Evolutionary conservation across 1,140 invertebrate genomes (phyloP), one percentile per base, ranked within the genome.

Genomic region (Drosophila miranda): DNA sequence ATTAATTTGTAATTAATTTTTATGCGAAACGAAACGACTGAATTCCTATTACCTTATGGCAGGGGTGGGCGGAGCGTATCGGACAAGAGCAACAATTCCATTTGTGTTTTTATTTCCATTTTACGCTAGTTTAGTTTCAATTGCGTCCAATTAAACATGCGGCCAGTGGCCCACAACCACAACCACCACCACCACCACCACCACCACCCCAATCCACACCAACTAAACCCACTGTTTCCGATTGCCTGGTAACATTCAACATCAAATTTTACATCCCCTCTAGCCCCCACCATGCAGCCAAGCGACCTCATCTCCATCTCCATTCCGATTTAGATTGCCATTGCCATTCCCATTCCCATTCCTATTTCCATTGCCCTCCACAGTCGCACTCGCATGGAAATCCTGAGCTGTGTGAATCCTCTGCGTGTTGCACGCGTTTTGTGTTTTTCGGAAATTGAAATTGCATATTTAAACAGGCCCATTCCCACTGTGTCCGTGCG

Each of bases 1-100:
- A 87, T 87, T 87, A 87, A 87, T 87, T 87, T 87, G 82, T 87
- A 87, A 87, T 87, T 87, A 87, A 87, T 87, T 82, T 87, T 73
- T 75, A 62, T 42, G 45, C 51, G 51, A 49, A 63, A 72, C 59
- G 69, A 67, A 71, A 62, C 61, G 74, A 62, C 57, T 63, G 62
- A 62, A 77, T 77, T 82, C 54, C 50, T 48, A 70, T 64, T 64
- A 58, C 59, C 60, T 62, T 74, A 70, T 64, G 50, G 70, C 30
- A n/a, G 41, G 19, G 21, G 34, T 38, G 34, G 34, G 4, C 4
- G 16, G n/a, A 52, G 7, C 16, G 14, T 4, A 23, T 13, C 6
- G 19, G n/a, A 45, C 55, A 28, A 23, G 30, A 56, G 52, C 51
- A 51, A 28, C 52, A 63, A 48, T 61, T 52, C 30, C 13, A 44